Percentiles rank a stretch among this genome's conserved stretches.
These are phyloP conservation scores for Tachycineta bicolor DNA, from an alignment of 2,113 vertebrate species.

Conservation along the genomic window DNA sequence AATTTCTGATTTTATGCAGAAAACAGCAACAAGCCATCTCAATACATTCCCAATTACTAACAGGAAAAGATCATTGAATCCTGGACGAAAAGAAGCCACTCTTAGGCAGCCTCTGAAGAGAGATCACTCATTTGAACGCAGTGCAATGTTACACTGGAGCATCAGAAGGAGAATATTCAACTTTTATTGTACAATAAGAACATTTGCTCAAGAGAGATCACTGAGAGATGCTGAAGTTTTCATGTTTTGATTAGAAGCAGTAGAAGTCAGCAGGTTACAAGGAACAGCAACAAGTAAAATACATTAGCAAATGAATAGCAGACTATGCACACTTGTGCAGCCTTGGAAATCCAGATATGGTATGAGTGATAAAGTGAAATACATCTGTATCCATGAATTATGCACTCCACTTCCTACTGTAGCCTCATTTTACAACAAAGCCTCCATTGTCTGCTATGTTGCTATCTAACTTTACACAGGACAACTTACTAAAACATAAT, in stretches of 20 bases:
- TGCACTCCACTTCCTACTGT: background rate
- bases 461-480: background rate
- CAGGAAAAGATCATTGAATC: slow-evolving; percentile 4
- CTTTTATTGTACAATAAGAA: background rate
- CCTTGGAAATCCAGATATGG: background rate
- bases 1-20: background rate
- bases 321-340: background rate
- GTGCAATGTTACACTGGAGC: background rate
- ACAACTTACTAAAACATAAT: slow-evolving; percentile 1
- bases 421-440: background rate
- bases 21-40: slow-evolving; percentile 2
- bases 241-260: slow-evolving; percentile 12
- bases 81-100: slow-evolving; percentile 15
- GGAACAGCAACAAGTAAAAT: background rate
- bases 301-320: slow-evolving; percentile 4
- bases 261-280: background rate
- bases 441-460: background rate
- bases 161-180: background rate
- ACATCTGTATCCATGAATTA: background rate
- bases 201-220: background rate
- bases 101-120: background rate
- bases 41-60: slow-evolving; percentile 3
- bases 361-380: background rate
- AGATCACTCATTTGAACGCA: background rate
- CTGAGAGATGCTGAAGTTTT: background rate